Percentiles rank a stretch among this genome's conserved stretches.
Evolutionary conservation across 2,888 invertebrate genomes (phyloP).

Genomic region (Heliconius erato): DNA sequence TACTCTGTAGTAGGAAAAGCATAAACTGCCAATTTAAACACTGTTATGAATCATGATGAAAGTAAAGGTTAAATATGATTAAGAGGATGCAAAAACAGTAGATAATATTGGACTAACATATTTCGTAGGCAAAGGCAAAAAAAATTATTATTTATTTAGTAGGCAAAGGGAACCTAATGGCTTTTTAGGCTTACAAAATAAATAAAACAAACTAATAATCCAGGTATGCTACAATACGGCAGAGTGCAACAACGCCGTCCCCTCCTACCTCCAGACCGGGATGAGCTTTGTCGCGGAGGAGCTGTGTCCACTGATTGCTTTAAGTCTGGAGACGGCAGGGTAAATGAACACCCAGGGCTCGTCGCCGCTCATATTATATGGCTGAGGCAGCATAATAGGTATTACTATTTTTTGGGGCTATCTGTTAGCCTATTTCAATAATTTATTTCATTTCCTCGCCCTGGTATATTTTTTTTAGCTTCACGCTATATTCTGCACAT

Average conservation of each 20-base stretch:
- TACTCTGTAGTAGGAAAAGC: no score
- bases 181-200: no score
- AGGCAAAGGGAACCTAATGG: no score
- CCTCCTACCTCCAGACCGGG: constrained; percentile 85
- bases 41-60: no score
- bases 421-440: not conserved
- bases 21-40: no score
- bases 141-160: no score
- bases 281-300: constrained; percentile 90
- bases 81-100: no score
- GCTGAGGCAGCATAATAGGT: constrained; percentile 90
- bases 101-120: no score
- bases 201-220: not conserved
- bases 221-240: constrained; percentile 87
- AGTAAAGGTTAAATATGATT: no score
- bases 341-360: constrained; percentile 93
- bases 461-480: no score
- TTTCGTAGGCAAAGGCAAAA: no score
- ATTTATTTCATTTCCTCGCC: not conserved
- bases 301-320: constrained; percentile 91
- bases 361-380: constrained; percentile 91
- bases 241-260: constrained; percentile 87
- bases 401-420: not conserved
- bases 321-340: constrained; percentile 91
- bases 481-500: no score